phyloP scores from a whole-genome alignment of 1,140 invertebrate species.

The Tetraneura akinire region DNA sequence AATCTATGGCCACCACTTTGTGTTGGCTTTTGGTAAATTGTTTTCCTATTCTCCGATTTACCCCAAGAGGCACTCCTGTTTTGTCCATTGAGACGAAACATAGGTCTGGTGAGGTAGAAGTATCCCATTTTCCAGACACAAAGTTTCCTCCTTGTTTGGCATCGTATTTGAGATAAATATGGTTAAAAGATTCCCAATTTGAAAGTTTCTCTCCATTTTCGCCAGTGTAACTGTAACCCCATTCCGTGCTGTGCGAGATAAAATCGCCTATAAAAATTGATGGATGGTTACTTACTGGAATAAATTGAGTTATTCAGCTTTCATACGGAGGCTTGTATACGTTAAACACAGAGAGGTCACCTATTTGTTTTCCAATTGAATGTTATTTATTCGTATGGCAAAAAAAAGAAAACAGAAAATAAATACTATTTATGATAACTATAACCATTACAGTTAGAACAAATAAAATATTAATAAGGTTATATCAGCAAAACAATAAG shows the following conservation, averaged over 20 bases:
- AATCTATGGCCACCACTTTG: constrained; percentile 4
- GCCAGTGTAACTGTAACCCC: constrained; percentile 1
- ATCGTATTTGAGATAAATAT: constrained; percentile 33
- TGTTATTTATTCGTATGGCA: too few relatives aligned
- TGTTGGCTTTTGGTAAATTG: constrained; percentile 47
- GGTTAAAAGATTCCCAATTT: not conserved
- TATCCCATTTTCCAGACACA: constrained; percentile 38
- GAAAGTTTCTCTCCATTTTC: constrained; percentile 25
- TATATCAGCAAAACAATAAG: not conserved
- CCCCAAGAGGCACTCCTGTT: not conserved
- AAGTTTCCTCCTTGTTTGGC: constrained; percentile 43
- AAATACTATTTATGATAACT: too few relatives aligned
- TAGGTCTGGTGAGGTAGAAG: constrained; percentile 42
- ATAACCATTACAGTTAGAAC: too few relatives aligned
- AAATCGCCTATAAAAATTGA: constrained; percentile 11
- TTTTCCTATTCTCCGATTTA: not conserved
- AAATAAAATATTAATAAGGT: not conserved
- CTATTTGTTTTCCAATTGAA: too few relatives aligned
- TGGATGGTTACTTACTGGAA: constrained; percentile 6
- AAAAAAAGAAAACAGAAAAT: too few relatives aligned
- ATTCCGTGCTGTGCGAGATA: constrained; percentile 7
- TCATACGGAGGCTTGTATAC: too few relatives aligned
- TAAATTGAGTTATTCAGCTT: too few relatives aligned
- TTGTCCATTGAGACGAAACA: constrained; percentile 24
- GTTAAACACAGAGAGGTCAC: too few relatives aligned